Base-by-base conservation (phyloP, 2,113 vertebrate species). In the Arizona elegans region DNA sequence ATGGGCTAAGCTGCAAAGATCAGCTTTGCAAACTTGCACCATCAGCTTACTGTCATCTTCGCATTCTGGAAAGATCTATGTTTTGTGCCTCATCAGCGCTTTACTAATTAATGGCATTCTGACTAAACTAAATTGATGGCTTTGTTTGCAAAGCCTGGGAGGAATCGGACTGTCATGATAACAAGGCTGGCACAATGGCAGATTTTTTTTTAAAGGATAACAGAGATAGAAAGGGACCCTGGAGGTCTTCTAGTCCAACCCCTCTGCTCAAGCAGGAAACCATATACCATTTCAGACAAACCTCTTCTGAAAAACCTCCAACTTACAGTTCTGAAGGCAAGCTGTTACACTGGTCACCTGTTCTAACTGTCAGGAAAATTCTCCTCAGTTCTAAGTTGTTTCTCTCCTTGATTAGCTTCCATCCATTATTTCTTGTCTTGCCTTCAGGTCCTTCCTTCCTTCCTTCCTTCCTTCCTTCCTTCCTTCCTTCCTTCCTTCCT, bases 91-190 rank as follows among this genome's bases (percentile, higher is more conserved):
- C 70, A 81, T 97, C 95, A 96, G 96, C 95, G 0, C 88, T 96
- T 95, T 95, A 94, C 93, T 97, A 97, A 97, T 96, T 97, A 96
- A 96, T 93, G 94, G 8, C 11, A 81, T 94, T 96, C 94, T 95
- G 93, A 94, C 93, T 95, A 88, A 96, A 97, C 95, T 92, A 90
- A 93, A 90, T 93, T 90, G 6, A 93, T 95, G 92, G 93, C 96
- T 96, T 92, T 92, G 70, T 93, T 95, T 94, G 56, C 91, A 94
- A 95, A 50, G 0, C 91, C 93, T 93, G 55, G 94, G 91, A 93
- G 93, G 86, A 95, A 86, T 90, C 92, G 91, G 91, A 81, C 0
- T 89, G 86, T 10, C 91, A 95, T 95, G 95, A 70, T 90, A 95
- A 96, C 92, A 93, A 89, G 87, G 58, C 75, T 55, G 96, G 94